Conservation (phyloP, 2,888 invertebrate species). For the Achlya flavicornis region DNA sequence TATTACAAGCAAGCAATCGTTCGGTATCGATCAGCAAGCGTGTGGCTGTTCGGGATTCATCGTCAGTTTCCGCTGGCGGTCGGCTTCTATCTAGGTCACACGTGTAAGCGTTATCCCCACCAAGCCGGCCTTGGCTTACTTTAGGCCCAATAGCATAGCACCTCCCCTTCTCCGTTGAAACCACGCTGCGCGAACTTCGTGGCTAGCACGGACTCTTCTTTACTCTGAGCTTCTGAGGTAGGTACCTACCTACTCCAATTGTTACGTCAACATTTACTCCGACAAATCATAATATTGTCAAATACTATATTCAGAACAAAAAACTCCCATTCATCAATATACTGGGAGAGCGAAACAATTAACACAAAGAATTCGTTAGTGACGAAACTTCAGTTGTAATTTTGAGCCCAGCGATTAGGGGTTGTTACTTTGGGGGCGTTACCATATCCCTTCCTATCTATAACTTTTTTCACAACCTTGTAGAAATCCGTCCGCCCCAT, state of each 20-base stretch:
- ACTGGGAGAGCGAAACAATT: neutral
- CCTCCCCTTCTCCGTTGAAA: constrained; percentile 65
- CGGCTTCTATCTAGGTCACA: constrained; percentile 81
- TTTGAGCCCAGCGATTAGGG: neutral
- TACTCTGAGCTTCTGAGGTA: constrained; percentile 15
- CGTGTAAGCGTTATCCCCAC: constrained; percentile 82
- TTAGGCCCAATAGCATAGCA: constrained; percentile 70
- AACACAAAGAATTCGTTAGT: neutral
- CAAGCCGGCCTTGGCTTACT: constrained; percentile 82
- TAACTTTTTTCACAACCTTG: neutral
- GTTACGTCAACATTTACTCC: neutral
- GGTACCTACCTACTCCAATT: constrained; percentile 9
- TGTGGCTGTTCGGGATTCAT: constrained; percentile 52
- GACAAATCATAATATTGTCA: constrained; percentile 20
- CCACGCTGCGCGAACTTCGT: constrained; percentile 34
- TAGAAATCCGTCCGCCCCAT: neutral
- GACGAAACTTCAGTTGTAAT: neutral
- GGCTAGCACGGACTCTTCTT: constrained; percentile 22
- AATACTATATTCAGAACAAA: constrained; percentile 22
- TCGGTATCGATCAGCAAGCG: constrained; percentile 63
- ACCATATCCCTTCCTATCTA: constrained; percentile 14
- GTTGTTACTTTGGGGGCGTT: constrained; percentile 10
- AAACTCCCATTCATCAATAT: constrained; percentile 10
- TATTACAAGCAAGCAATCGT: constrained; percentile 36
- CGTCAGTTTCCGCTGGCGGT: constrained; percentile 66